Evolutionary conservation across 2,888 invertebrate genomes (phyloP), one percentile per base, ranked within the genome.

Genomic region (Platycnemis pennipes): DNA sequence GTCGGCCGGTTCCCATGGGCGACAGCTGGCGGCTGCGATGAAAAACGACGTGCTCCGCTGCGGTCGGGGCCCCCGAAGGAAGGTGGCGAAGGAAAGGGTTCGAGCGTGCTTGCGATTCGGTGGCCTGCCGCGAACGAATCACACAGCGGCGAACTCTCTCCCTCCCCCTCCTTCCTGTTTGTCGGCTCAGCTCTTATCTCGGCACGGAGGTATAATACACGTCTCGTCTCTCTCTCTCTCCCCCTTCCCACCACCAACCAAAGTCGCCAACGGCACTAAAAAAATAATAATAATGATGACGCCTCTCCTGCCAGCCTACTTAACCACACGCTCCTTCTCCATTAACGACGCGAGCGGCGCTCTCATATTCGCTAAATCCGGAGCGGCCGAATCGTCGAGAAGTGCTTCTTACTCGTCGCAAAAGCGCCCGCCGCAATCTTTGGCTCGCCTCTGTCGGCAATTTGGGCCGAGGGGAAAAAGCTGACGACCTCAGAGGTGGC

Each of bases 111-210:
- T 37, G 5, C 37, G 77, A 77, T 77, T 77, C 77, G 37, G 77
- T 77, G 31, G 77, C 77, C 77, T 13, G 77, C 31, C 77, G 19
- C 31, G 13, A 13, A 13, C 77, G 37, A 37, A 77, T 77, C 77
- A 37, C 31, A 26, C 26, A 37, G 63, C 37, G 16, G n/a, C 31
- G 26, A 37, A 49, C 49, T 19, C 49, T 16, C 49, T 19, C 77
- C 26, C 63, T 63, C 63, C 63, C 63, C 26, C 63, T 77, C 37
- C 77, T 77, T 77, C 77, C 77, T 77, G 77, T 77, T 77, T 37
- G 77, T 11, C 77, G 8, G 13, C 77, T 11, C 63, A 11, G 5
- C 31, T 16, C 77, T 77, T 77, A 77, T 77, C 77, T 77, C 77
- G 37, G 2, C 77, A 77, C 77, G 77, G 37, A 77, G 37, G 77